phyloP scores from a whole-genome alignment of 2,113 vertebrate genomes.

The Toxostoma redivivum region DNA sequence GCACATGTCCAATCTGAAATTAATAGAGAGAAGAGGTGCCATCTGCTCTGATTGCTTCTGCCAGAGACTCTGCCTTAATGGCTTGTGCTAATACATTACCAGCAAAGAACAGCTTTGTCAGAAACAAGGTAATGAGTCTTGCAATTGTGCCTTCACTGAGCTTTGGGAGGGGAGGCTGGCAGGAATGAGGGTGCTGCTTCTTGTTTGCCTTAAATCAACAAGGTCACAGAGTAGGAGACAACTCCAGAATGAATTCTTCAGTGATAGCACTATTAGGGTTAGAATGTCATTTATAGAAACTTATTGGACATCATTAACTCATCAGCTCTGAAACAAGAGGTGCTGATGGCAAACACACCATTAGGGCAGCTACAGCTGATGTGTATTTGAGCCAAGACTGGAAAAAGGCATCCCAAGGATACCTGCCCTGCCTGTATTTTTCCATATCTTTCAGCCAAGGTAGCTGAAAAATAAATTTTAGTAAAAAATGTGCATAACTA shows the following conservation, averaged over 20 bases:
- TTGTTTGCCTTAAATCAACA: background rate
- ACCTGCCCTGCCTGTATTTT: background rate
- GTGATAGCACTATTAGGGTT: background rate
- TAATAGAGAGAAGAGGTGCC: slow-evolving; percentile 69
- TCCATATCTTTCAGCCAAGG: background rate
- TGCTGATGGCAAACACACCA: background rate
- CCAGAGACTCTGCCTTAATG: slow-evolving; percentile 65
- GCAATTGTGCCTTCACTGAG: background rate
- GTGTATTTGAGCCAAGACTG: background rate
- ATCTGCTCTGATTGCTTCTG: slow-evolving; percentile 68
- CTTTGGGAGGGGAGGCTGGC: background rate
- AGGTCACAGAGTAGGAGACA: background rate
- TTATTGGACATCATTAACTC: background rate
- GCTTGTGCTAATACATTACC: slow-evolving; percentile 52
- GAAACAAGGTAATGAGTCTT: slow-evolving; percentile 61
- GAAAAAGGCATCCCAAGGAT: background rate
- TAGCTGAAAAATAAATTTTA: background rate
- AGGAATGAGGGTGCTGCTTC: background rate
- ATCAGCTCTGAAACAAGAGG: background rate
- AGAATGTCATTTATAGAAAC: background rate
- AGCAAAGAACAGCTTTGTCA: slow-evolving; percentile 52
- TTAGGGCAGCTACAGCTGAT: background rate
- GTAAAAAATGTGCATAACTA: background rate
- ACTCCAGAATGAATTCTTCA: background rate
- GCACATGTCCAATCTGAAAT: slow-evolving; percentile 65